Evolutionary conservation across 2,113 vertebrate species (phyloP).

Genomic region (Albula goreensis): DNA sequence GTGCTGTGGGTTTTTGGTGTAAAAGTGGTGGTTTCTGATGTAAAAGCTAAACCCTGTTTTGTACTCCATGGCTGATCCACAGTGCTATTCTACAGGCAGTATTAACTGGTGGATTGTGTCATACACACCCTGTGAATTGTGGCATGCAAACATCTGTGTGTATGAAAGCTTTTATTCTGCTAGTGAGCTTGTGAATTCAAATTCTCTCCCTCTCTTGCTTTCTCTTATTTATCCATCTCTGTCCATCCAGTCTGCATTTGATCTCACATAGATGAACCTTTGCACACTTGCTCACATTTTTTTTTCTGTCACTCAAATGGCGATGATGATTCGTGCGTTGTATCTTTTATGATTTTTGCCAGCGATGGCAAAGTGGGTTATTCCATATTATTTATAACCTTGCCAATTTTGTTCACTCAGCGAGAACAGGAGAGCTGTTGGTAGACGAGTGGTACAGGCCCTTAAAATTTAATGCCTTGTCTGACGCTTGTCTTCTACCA

Average conservation of each 20-base stretch:
- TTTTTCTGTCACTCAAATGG: background rate
- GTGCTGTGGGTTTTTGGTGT: background rate
- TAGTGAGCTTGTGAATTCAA: too few species aligned
- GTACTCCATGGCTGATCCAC: background rate
- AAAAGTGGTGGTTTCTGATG: too few species aligned
- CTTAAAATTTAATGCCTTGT: conserved; percentile 10
- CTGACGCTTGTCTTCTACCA: background rate
- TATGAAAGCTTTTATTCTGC: background rate
- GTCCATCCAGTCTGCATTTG: background rate
- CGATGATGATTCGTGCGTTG: background rate
- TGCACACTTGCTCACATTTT: background rate
- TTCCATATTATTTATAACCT: background rate
- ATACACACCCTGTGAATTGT: too few species aligned
- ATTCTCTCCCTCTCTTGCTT: background rate
- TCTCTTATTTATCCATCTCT: background rate
- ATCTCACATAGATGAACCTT: background rate
- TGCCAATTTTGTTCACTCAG: background rate
- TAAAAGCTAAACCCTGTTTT: background rate
- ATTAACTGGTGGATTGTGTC: too few species aligned
- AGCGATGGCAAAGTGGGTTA: background rate
- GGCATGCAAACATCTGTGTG: too few species aligned
- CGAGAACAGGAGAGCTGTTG: background rate
- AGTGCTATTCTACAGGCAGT: background rate
- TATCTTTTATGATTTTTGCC: background rate
- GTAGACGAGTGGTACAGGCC: background rate